These are phyloP conservation scores for Steatornis caripensis DNA, from an alignment of 2,113 vertebrate species.

Conservation along the genomic window DNA sequence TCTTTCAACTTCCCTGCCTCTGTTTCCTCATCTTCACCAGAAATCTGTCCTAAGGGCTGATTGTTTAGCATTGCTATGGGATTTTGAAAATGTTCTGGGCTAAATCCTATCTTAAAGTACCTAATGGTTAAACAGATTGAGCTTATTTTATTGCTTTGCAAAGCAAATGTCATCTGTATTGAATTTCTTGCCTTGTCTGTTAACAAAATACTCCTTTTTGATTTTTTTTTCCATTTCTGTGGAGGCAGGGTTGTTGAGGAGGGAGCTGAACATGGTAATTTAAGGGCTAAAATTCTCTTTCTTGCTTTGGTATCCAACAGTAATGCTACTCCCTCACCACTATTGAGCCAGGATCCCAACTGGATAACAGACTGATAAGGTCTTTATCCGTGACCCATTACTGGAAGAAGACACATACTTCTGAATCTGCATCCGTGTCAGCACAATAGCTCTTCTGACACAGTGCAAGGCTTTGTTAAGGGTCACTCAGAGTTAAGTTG, in stretches of 20 bases:
- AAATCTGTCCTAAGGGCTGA: background rate
- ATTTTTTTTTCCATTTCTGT: background rate
- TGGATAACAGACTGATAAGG: background rate
- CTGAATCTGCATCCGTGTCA: background rate
- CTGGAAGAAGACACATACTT: background rate
- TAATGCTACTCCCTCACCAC: background rate
- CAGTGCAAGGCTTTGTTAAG: background rate
- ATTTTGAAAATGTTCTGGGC: background rate
- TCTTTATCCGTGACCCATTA: background rate
- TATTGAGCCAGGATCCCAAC: background rate
- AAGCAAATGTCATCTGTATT: conserved; percentile 49
- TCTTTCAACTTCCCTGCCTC: background rate
- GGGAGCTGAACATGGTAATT: background rate
- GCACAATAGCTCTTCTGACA: background rate
- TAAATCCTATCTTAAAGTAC: conserved; percentile 10
- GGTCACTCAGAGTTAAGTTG: background rate
- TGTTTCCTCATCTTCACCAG: background rate
- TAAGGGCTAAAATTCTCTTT: background rate
- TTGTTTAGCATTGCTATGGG: background rate
- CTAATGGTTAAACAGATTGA: conserved; percentile 29
- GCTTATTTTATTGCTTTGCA: conserved; percentile 29
- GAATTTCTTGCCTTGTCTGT: conserved; percentile 29
- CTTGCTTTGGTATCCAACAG: background rate
- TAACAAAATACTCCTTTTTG: background rate
- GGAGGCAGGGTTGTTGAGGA: background rate